Conservation (phyloP, 2,888 invertebrate species). For the Trimorus sp. region DNA sequence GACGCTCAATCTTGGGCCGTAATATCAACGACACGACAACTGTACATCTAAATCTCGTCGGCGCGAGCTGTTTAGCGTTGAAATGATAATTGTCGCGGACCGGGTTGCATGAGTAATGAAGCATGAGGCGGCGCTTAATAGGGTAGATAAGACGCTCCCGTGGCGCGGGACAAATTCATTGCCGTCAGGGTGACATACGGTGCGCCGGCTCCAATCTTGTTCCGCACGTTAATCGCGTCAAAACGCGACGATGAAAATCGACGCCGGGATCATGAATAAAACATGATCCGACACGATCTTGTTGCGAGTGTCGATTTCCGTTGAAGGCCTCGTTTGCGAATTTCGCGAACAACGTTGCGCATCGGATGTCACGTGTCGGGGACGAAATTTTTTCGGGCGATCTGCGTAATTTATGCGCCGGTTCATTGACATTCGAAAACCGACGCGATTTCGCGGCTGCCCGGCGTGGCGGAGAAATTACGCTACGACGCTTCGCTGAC, state of each 20-base stretch:
- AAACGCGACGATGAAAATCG: slow-evolving; percentile 57
- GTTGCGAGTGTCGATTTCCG: no score
- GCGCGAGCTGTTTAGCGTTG: slow-evolving; percentile 45
- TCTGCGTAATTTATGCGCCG: slow-evolving; percentile 9
- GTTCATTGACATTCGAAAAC: slow-evolving; percentile 35
- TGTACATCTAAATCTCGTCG: slow-evolving; percentile 36
- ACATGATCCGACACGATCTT: slow-evolving; percentile 26
- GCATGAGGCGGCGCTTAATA: slow-evolving; percentile 46
- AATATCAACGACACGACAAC: slow-evolving; percentile 17
- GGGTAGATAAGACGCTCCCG: slow-evolving; percentile 42
- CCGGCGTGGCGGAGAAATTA: slow-evolving; percentile 41
- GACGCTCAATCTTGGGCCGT: background rate
- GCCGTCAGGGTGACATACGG: slow-evolving; percentile 58
- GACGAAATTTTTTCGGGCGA: no score
- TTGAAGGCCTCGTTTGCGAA: no score
- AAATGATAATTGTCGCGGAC: slow-evolving; percentile 54
- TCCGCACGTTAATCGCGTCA: slow-evolving; percentile 64
- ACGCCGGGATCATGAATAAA: slow-evolving; percentile 47
- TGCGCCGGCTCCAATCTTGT: slow-evolving; percentile 36
- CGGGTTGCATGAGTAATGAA: slow-evolving; percentile 48
- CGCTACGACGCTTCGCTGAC: slow-evolving; percentile 42
- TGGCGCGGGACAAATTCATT: slow-evolving; percentile 66
- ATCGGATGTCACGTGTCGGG: no score
- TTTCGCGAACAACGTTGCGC: no score
- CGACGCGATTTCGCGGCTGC: slow-evolving; percentile 7